phyloP scores from a whole-genome alignment of 1,140 invertebrate genomes.

The Drosophila busckii region DNA sequence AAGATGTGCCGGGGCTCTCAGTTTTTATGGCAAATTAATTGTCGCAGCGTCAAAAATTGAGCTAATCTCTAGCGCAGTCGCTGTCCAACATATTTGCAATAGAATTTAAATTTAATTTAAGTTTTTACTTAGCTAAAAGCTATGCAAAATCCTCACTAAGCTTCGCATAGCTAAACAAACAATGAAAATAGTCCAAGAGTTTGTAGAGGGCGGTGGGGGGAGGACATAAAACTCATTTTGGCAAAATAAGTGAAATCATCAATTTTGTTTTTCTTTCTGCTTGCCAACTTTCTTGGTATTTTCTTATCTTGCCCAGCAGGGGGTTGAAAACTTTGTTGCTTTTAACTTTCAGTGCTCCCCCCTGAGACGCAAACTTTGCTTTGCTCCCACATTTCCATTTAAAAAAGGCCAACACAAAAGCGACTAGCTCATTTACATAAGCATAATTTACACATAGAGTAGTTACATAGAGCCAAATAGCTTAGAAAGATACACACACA shows the following conservation, averaged over 20 bases:
- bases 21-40: slow-evolving; percentile 58
- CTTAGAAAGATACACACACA: slow-evolving; percentile 19
- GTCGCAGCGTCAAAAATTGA: slow-evolving; percentile 10
- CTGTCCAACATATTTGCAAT: slow-evolving; percentile 13
- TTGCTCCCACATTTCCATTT: slow-evolving; percentile 2
- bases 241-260: slow-evolving; percentile 73
- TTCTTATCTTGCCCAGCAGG: slow-evolving; percentile 42
- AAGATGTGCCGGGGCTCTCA: neutral
- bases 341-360: slow-evolving; percentile 5
- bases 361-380: neutral
- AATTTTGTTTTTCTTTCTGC: slow-evolving; percentile 42
- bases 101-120: too few relatives aligned
- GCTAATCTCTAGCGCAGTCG: neutral
- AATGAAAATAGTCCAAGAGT: neutral
- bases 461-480: slow-evolving; percentile 64
- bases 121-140: neutral
- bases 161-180: too few relatives aligned
- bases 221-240: slow-evolving; percentile 56
- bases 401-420: slow-evolving; percentile 40
- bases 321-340: slow-evolving; percentile 62
- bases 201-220: neutral
- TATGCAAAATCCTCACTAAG: slow-evolving; percentile 12
- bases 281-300: slow-evolving; percentile 29
- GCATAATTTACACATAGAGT: slow-evolving; percentile 76
- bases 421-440: slow-evolving; percentile 67